These are phyloP conservation scores for Brachionus sp. DNA, from an alignment of 1,140 invertebrate species.

Conservation along the genomic window DNA sequence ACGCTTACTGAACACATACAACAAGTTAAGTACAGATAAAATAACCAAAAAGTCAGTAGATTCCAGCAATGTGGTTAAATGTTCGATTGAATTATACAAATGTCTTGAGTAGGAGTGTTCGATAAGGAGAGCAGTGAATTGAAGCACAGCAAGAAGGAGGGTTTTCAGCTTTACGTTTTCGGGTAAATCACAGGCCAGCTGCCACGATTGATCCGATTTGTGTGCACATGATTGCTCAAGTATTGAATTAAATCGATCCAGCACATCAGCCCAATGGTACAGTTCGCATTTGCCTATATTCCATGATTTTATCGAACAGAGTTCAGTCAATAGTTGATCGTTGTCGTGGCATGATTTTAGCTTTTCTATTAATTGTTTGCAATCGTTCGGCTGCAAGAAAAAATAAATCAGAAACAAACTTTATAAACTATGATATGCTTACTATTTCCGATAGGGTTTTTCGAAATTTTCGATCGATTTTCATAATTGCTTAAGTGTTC, in stretches of 20 bases:
- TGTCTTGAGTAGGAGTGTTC: slow-evolving; percentile 85
- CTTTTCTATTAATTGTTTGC: slow-evolving; percentile 74
- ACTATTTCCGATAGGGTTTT: slow-evolving; percentile 82
- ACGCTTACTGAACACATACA: slow-evolving; percentile 87
- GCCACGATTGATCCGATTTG: slow-evolving; percentile 67
- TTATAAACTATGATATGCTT: slow-evolving; percentile 51
- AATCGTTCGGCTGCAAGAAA: slow-evolving; percentile 69
- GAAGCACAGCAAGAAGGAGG: slow-evolving; percentile 72
- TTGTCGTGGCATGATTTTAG: slow-evolving; percentile 68
- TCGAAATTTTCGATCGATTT: slow-evolving; percentile 80
- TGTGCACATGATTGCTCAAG: slow-evolving; percentile 71
- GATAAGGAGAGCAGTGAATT: slow-evolving; percentile 79
- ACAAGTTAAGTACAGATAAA: slow-evolving; percentile 76
- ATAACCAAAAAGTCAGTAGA: slow-evolving; percentile 82
- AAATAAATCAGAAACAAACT: not conserved
- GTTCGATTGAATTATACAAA: slow-evolving; percentile 85
- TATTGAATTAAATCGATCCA: slow-evolving; percentile 78
- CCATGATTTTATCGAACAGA: slow-evolving; percentile 76
- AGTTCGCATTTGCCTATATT: slow-evolving; percentile 85
- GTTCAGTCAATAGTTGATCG: slow-evolving; percentile 67
- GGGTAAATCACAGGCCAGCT: slow-evolving; percentile 71
- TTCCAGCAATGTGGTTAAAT: slow-evolving; percentile 74
- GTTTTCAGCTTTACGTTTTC: slow-evolving; percentile 71
- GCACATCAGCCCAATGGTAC: slow-evolving; percentile 81
- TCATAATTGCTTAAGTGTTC: slow-evolving; percentile 64